Evolutionary conservation across 1,140 invertebrate species (phyloP), one percentile per base, ranked within the genome.

Genomic region (Homarus americanus): DNA sequence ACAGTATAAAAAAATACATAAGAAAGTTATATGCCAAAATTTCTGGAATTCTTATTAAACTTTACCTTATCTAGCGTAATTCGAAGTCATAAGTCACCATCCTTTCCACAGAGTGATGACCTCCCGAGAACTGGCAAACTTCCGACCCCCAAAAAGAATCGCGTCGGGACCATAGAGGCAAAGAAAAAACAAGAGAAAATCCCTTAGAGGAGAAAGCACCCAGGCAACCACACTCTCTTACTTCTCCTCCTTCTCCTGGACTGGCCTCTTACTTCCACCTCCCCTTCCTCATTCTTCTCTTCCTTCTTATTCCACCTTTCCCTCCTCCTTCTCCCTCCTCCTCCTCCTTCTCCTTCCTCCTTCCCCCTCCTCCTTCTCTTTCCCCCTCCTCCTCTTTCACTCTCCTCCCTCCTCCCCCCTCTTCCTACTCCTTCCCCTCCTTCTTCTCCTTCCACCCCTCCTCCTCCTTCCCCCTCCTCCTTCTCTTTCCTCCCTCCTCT

Each of bases 331-430:
- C 38, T 12, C 66, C 63, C 24, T 32, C 36, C 38, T 58, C 32
- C 58, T 44, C 44, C 79, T 34, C 49, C 58, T 34, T n/a, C 41
- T 80, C 78, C 78, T 28, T 66, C 53, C n/a, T n/a, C n/a, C n/a
- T n/a, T 38, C 34, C 12, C 34, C 82, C n/a, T 10, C 32, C 36
- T 41, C 32, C n/a, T 53, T 66, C 82, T 69, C 82, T 38, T 40
- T 17, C 58, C n/a, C n/a, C n/a, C n/a, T n/a, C n/a, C n/a, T n/a
- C n/a, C n/a, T n/a, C n/a, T n/a, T n/a, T n/a, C n/a, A n/a, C n/a
- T n/a, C n/a, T n/a, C n/a, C n/a, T n/a, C n/a, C n/a, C n/a, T n/a
- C n/a, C n/a, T n/a, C n/a, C n/a, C n/a, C n/a, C n/a, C n/a, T n/a
- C n/a, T n/a, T n/a, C n/a, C n/a, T 69, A n/a, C n/a, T n/a, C n/a